A percentile compares a stretch with the other conserved stretches of the same genome.
Evolutionary conservation across 2,113 vertebrate genomes (phyloP).

Genomic region (Sander lucioperca): DNA sequence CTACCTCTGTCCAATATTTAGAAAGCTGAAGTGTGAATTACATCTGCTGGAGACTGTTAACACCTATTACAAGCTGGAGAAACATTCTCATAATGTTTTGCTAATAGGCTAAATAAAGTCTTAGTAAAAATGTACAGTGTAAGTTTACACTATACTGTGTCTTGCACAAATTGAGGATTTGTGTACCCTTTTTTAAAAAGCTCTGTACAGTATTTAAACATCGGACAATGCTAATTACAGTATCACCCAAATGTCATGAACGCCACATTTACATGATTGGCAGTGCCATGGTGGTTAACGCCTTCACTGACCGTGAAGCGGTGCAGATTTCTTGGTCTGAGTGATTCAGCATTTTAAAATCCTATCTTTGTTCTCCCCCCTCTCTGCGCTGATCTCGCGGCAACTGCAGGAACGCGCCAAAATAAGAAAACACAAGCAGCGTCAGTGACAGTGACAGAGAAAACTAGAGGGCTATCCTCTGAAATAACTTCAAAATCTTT

Average conservation of each 20-base stretch:
- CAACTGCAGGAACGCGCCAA: constrained; percentile 73
- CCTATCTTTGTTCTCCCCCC: constrained; percentile 52
- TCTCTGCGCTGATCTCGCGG: constrained; percentile 64
- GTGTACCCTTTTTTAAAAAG: too few species aligned
- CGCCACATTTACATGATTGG: neutral
- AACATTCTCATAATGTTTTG: too few species aligned
- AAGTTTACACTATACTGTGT: too few species aligned
- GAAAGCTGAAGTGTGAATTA: too few species aligned
- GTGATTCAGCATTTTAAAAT: neutral
- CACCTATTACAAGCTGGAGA: too few species aligned
- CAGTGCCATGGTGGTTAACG: neutral
- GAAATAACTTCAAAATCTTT: fast-evolving
- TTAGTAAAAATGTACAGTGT: too few species aligned
- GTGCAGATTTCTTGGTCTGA: neutral
- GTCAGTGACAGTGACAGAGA: constrained; percentile 1
- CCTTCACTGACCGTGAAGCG: neutral
- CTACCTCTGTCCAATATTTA: too few species aligned
- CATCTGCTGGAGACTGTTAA: too few species aligned
- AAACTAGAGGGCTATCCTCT: neutral
- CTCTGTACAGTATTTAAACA: too few species aligned
- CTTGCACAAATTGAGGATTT: too few species aligned
- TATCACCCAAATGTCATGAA: neutral
- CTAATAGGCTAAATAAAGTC: too few species aligned
- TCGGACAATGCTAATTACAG: too few species aligned
- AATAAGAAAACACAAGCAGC: constrained; percentile 69